Evolutionary conservation across 1,140 invertebrate genomes (phyloP), one percentile per base, ranked within the genome.

Genomic region (Melipona quadrifasciata): DNA sequence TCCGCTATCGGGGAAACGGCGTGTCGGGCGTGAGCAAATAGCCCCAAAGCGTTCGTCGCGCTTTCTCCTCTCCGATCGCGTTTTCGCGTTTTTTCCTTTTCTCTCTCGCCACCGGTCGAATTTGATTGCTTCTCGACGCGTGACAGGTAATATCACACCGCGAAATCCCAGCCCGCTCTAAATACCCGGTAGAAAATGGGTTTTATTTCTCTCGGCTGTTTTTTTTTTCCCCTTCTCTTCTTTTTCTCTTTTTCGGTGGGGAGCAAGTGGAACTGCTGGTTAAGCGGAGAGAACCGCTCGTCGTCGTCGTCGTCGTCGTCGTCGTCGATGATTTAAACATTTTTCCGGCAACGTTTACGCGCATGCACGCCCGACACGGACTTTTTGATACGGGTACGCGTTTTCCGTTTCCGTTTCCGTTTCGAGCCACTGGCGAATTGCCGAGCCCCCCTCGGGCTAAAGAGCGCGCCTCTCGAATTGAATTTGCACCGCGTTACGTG

Each of bases 21-120:
- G 77, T 86, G 80, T 84, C 80, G 53, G 64, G n/a, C 78, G 80
- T 78, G 73, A 61, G 68, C 86, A 86, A 83, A 86, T 78, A 87
- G 71, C 84, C 76, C 65, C 70, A 75, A 77, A 72, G 84, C 84
- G 83, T 88, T 85, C 77, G 34, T 81, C 51, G 67, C 55, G 61
- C 34, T 67, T 80, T 64, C 74, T 77, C 57, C 77, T 64, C 65
- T 21, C 39, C 34, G 24, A 72, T 64, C 61, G 6, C 16, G n/a
- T 4, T 39, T 65, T 51, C 51, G 1, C 31, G 39, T 8, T 6
- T 1, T 53, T 34, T 31, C 55, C n/a, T n/a, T n/a, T 53, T 82
- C 34, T n/a, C 31, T 27, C 78, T 70, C 24, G 65, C 14, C 31
- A 72, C 27, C 58, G 75, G 11, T 77, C 34, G 57, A 78, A 86